These are phyloP conservation scores for Symphodus melops DNA, from an alignment of 2,113 vertebrate species.

Conservation along the genomic window DNA sequence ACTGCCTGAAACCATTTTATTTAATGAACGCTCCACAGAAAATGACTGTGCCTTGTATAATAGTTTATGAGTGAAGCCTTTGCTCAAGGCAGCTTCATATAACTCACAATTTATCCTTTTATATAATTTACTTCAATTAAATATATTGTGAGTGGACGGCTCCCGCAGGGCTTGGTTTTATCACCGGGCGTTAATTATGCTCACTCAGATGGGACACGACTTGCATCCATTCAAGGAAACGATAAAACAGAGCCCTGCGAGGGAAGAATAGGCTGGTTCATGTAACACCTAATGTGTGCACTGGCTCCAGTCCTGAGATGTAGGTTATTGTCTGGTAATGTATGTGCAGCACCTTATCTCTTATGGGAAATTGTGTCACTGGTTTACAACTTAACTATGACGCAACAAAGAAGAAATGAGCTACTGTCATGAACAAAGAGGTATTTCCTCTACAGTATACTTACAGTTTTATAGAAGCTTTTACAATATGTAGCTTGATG, in stretches of 20 bases:
- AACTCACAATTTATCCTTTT: constrained; percentile 74
- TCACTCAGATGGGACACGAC: constrained; percentile 63
- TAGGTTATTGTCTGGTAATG: constrained; percentile 12
- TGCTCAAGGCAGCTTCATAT: constrained; percentile 49
- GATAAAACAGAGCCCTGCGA: constrained; percentile 29
- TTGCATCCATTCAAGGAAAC: constrained; percentile 33
- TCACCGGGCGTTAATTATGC: constrained; percentile 76
- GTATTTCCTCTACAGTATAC: neutral
- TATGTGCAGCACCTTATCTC: neutral
- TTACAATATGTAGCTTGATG: neutral
- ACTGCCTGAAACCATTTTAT: constrained; percentile 60
- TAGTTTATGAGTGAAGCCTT: constrained; percentile 64
- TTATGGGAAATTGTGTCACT: constrained; percentile 1
- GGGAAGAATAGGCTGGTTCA: constrained; percentile 22
- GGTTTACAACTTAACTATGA: constrained; percentile 9
- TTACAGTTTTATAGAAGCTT: neutral
- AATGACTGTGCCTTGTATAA: constrained; percentile 61
- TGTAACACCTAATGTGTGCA: neutral
- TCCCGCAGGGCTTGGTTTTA: constrained; percentile 71
- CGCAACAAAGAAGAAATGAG: neutral
- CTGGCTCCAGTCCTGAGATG: neutral
- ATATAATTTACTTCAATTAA: constrained; percentile 81
- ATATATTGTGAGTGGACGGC: constrained; percentile 79
- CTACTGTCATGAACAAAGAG: neutral
- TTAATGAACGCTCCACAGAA: constrained; percentile 67